Evolutionary conservation across 2,888 invertebrate genomes (phyloP), one percentile per base, ranked within the genome.

Genomic region (Polyommatus iphigenia): DNA sequence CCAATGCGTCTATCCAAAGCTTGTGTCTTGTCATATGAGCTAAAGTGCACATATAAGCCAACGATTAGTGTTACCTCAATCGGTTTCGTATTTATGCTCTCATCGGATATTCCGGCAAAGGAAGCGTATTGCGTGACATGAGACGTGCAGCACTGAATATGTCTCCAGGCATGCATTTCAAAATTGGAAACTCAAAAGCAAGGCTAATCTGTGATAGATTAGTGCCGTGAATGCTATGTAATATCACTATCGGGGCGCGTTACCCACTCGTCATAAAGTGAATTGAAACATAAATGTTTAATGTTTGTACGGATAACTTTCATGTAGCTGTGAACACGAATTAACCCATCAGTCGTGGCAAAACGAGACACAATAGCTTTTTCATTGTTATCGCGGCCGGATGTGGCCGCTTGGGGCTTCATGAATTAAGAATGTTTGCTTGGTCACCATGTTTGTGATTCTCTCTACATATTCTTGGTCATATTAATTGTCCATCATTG

Each of bases 141-240:
- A 20, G 62, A 32, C 67, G 15, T 67, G 67, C 54, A 75, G 41
- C 50, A 24, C 75, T 75, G 75, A 75, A 75, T 75, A 75, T 75
- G 75, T 75, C 75, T 75, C 50, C 50, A 54, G 75, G 75, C 54
- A 54, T 75, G 75, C 75, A 75, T 75, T 75, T 75, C 75, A 75
- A 75, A 75, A 75, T 75, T 75, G 75, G 75, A 75, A 75, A 50
- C 75, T 75, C 75, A 75, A 75, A 75, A 75, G 73, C 73, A 24
- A 73, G 75, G 54, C 50, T 75, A 75, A 75, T 75, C 54, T 75
- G 54, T 75, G 54, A 75, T 54, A 50, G 75, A 75, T 75, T 75
- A 75, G 46, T 15, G 54, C 54, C 18, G 29, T 50, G 73, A 73
- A 46, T 54, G 50, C 50, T 75, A 73, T n/a, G 75, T 54, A 29